A percentile compares a stretch with the other conserved stretches of the same genome.
Conservation (phyloP, 2,888 invertebrate genomes). For the Eristalinus aeneus region DNA sequence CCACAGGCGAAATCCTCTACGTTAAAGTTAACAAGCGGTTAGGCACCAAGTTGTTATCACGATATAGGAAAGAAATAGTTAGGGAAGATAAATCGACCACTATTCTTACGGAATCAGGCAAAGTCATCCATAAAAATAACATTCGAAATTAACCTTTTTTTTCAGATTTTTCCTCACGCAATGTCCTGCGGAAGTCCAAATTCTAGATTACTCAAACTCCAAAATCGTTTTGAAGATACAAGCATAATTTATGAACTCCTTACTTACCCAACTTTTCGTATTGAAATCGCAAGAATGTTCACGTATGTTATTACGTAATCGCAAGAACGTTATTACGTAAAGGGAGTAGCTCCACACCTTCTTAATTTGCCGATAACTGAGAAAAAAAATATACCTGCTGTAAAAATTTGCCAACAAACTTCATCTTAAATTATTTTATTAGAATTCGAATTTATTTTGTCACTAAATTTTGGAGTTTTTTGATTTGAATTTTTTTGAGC, state of each 20-base stretch:
- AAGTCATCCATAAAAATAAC: slow-evolving; percentile 21
- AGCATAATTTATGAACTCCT: too few species aligned
- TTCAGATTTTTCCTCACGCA: too few species aligned
- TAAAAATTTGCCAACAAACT: too few species aligned
- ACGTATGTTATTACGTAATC: too few species aligned
- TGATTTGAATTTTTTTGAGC: too few species aligned
- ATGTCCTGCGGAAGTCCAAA: background rate
- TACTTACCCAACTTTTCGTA: background rate
- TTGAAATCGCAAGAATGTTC: background rate
- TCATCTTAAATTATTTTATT: too few species aligned
- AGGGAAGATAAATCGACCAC: slow-evolving; percentile 37
- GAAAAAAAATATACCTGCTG: too few species aligned
- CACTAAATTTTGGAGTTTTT: too few species aligned
- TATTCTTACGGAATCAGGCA: slow-evolving; percentile 23
- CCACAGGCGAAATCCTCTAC: slow-evolving; percentile 59
- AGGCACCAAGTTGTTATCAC: slow-evolving; percentile 66
- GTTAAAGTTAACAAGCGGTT: slow-evolving; percentile 66
- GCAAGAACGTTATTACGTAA: too few species aligned
- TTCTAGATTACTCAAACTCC: slow-evolving; percentile 41
- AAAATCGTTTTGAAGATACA: slow-evolving; percentile 2
- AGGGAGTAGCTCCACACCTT: too few species aligned
- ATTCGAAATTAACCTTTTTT: slow-evolving; percentile 22
- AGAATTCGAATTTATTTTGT: too few species aligned
- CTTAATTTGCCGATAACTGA: too few species aligned
- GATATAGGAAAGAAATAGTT: slow-evolving; percentile 51